Evolutionary conservation across 2,888 invertebrate species (phyloP).

Genomic region (Altica lythri): DNA sequence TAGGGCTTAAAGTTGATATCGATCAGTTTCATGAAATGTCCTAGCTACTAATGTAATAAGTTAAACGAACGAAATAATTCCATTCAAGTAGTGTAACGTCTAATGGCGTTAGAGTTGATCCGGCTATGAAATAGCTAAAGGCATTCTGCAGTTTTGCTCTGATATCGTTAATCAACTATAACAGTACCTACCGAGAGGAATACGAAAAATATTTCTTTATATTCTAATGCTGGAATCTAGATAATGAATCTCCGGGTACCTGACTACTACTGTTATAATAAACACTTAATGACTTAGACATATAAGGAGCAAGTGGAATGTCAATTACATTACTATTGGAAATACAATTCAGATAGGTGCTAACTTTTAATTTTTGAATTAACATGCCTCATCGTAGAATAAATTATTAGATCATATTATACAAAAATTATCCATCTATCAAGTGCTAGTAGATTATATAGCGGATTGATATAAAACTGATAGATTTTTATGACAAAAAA

Average conservation of each 20-base stretch:
- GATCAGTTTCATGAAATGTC: too few relatives aligned
- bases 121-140: slow-evolving; percentile 16
- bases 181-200: slow-evolving; percentile 30
- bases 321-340: slow-evolving; percentile 18
- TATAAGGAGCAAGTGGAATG: slow-evolving; percentile 18
- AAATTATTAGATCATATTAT: too few relatives aligned
- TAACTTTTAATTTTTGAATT: slow-evolving; percentile 10
- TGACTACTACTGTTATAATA: slow-evolving; percentile 15
- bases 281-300: slow-evolving; percentile 13
- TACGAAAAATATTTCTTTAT: slow-evolving; percentile 13
- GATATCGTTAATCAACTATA: slow-evolving; percentile 39
- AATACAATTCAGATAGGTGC: neutral
- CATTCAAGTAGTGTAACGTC: too few relatives aligned
- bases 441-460: too few relatives aligned
- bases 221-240: slow-evolving; percentile 15
- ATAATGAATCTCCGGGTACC: slow-evolving; percentile 10
- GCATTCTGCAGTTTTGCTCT: slow-evolving; percentile 29
- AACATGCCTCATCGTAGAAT: neutral
- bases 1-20: too few relatives aligned
- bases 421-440: too few relatives aligned
- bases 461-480: too few relatives aligned
- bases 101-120: neutral
- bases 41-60: too few relatives aligned
- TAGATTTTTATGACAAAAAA: too few relatives aligned
- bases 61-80: too few relatives aligned